These are phyloP conservation scores for Oenanthe melanoleuca DNA, from an alignment of 2,113 vertebrate species.

Conservation along the genomic window DNA sequence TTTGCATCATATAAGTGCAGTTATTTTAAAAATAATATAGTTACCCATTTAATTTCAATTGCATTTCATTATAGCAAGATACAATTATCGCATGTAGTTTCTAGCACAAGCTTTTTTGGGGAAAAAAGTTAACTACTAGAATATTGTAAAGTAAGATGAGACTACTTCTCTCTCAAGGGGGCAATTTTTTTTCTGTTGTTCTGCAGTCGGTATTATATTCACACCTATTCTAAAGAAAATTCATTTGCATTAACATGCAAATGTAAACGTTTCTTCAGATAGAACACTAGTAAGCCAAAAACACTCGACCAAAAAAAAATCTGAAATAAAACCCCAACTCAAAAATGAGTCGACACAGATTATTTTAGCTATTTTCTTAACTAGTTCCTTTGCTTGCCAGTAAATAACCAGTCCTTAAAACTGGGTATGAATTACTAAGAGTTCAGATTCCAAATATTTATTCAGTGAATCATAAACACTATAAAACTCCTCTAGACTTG, in stretches of 20 bases:
- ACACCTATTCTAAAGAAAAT: constrained; percentile 38
- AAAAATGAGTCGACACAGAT: not conserved
- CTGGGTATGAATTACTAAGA: constrained; percentile 67
- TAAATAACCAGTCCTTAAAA: constrained; percentile 68
- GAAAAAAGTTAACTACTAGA: not conserved
- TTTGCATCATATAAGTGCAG: not conserved
- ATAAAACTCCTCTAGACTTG: constrained; percentile 56
- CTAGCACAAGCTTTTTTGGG: not conserved
- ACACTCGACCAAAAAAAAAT: not conserved
- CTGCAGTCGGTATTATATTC: not conserved
- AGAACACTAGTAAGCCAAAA: not conserved
- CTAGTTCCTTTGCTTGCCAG: constrained; percentile 53
- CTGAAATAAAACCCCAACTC: constrained; percentile 25
- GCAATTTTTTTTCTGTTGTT: constrained; percentile 6
- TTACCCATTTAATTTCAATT: not conserved
- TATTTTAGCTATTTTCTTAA: constrained; percentile 29
- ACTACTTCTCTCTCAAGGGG: not conserved
- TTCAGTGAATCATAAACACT: constrained; percentile 75
- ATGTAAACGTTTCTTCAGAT: not conserved
- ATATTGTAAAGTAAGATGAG: not conserved
- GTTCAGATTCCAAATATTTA: constrained; percentile 70
- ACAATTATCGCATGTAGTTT: not conserved
- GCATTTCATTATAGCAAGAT: constrained; percentile 22
- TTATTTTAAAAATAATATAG: not conserved
- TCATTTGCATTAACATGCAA: constrained; percentile 44